Evolutionary conservation across 2,113 vertebrate species (phyloP).

Genomic region (Macaca nemestrina): DNA sequence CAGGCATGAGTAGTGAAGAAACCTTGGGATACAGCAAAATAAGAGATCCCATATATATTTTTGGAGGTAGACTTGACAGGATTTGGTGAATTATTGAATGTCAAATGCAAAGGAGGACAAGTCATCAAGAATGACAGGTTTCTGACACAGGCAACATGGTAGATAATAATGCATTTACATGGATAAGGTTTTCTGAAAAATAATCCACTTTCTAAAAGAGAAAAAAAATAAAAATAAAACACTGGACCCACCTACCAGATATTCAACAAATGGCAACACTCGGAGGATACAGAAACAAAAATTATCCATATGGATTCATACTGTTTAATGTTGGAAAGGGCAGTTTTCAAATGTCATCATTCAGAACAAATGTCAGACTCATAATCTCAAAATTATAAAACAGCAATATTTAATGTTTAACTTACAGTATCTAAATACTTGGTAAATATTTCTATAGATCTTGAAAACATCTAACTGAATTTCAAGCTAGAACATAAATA

Average conservation of each 20-base stretch:
- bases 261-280: not conserved
- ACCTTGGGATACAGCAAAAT: not conserved
- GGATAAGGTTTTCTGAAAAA: not conserved
- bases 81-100: not conserved
- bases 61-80: not conserved
- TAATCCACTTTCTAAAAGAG: not conserved
- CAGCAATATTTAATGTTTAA: not conserved
- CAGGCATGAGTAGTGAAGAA: not conserved
- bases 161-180: not conserved
- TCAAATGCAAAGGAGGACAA: not conserved
- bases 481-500: not conserved
- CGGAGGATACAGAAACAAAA: not conserved
- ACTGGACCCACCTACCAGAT: not conserved
- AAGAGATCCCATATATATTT: not conserved
- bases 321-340: not conserved
- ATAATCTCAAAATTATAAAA: not conserved
- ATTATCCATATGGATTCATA: not conserved
- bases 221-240: not conserved
- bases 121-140: not conserved
- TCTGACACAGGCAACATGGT: not conserved
- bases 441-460: not conserved
- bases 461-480: not conserved
- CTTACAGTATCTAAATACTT: not conserved
- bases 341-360: not conserved
- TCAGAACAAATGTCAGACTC: not conserved